phyloP scores from a whole-genome alignment of 2,797 vertebrate genomes.

The Spinus pinus region DNA sequence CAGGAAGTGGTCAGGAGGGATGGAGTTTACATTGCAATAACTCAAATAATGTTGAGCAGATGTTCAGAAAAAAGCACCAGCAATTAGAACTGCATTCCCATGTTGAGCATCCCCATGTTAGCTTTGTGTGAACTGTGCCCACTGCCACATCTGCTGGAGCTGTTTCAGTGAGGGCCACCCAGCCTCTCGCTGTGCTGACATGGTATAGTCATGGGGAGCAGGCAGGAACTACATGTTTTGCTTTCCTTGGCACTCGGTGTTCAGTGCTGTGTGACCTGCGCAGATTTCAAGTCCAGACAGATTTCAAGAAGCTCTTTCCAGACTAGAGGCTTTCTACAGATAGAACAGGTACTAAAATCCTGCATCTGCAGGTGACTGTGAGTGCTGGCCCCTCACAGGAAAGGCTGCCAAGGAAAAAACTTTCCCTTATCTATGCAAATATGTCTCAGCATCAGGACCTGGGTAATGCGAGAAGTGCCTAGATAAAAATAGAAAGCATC shows the following conservation, averaged over 20 bases:
- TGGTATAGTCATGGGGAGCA: rapidly evolving
- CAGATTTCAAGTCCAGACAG: background rate
- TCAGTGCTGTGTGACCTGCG: background rate
- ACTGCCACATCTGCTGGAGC: background rate
- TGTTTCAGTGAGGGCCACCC: background rate
- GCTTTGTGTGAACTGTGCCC: background rate
- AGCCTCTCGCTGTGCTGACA: background rate
- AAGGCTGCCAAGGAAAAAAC: background rate
- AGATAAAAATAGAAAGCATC: background rate
- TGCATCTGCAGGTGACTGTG: background rate
- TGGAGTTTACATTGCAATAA: background rate
- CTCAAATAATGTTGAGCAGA: slow-evolving; percentile 18
- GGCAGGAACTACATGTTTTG: background rate
- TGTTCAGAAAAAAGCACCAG: background rate
- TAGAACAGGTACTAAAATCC: background rate
- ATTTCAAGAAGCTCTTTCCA: background rate
- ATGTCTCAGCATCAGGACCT: background rate
- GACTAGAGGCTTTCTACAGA: background rate
- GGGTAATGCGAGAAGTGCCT: background rate
- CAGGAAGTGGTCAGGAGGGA: background rate
- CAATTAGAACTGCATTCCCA: background rate
- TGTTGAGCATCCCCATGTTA: background rate
- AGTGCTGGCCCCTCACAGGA: background rate
- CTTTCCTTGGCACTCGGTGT: background rate
- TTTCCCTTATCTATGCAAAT: background rate